phyloP scores from a whole-genome alignment of 2,113 vertebrate genomes.

The Dicerorhinus sumatrensis region DNA sequence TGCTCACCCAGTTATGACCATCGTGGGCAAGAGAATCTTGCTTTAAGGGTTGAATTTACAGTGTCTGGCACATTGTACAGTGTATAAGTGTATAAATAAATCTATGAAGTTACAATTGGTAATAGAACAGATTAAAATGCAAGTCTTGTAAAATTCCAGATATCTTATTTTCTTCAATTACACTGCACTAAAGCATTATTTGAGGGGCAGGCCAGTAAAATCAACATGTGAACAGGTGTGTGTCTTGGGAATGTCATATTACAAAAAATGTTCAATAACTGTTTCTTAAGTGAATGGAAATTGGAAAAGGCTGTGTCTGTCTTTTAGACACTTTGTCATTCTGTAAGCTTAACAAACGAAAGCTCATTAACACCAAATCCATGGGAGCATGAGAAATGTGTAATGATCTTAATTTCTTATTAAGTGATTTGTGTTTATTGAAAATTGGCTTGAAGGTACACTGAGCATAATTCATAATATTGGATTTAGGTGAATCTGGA shows the following conservation, averaged over 20 bases:
- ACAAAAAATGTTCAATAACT: slow-evolving; percentile 15
- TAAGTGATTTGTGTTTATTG: slow-evolving; percentile 76
- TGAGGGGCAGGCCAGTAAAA: neutral
- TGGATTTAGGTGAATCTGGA: neutral
- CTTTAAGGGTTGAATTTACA: neutral
- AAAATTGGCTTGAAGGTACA: slow-evolving; percentile 67
- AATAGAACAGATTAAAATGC: slow-evolving; percentile 20
- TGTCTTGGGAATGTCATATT: slow-evolving; percentile 21
- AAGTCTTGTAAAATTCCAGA: neutral
- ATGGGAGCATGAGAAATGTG: slow-evolving; percentile 56
- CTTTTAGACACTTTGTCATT: slow-evolving; percentile 60
- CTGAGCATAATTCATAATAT: slow-evolving; percentile 42
- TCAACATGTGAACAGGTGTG: neutral
- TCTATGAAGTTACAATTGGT: neutral
- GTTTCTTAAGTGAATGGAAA: slow-evolving; percentile 54
- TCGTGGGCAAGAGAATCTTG: neutral
- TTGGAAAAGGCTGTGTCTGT: slow-evolving; percentile 42
- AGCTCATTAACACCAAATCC: slow-evolving; percentile 73
- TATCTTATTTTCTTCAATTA: neutral
- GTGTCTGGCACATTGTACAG: neutral
- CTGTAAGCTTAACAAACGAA: slow-evolving; percentile 69
- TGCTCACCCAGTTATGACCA: neutral
- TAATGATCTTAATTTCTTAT: slow-evolving; percentile 76
- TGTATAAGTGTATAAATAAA: neutral
- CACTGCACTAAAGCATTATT: neutral